Percentiles rank a stretch among this genome's conserved stretches.
Evolutionary conservation across 2,113 vertebrate species (phyloP).

Genomic region (sheep (Ovis aries)): DNA sequence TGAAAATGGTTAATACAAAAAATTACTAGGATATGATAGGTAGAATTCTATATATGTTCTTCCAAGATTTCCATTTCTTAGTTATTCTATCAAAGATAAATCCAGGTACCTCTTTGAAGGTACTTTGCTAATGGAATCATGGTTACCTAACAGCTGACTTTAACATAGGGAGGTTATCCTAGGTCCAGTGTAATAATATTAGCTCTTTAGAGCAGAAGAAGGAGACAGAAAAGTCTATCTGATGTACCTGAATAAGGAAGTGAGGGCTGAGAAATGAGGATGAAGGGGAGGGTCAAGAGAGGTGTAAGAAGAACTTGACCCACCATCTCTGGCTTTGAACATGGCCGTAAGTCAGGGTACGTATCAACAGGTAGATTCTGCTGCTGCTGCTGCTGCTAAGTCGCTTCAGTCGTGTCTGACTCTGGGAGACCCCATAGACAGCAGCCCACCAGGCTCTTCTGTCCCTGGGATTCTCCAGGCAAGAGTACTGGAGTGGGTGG

Average conservation of each 20-base stretch:
- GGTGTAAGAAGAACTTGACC: not conserved
- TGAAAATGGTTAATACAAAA: not conserved
- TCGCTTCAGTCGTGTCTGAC: accelerated
- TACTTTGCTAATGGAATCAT: not conserved
- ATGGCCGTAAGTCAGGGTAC: not conserved
- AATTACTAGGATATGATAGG: not conserved
- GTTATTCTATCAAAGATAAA: not conserved
- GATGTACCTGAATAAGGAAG: not conserved
- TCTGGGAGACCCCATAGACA: no score
- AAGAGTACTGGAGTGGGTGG: no score
- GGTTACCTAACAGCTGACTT: not conserved
- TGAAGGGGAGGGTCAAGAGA: not conserved
- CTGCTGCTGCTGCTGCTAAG: not conserved
- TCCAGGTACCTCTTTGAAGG: not conserved
- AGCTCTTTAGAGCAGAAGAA: not conserved
- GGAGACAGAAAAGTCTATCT: not conserved
- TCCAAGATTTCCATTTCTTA: not conserved
- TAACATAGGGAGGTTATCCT: not conserved
- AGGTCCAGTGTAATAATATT: not conserved
- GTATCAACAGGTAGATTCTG: not conserved
- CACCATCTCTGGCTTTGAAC: not conserved
- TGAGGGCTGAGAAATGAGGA: not conserved
- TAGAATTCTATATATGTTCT: not conserved
- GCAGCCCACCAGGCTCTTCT: no score
- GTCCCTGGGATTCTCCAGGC: no score